Evolutionary conservation across 2,888 invertebrate species (phyloP), one percentile per base, ranked within the genome.

Genomic region (Nemapogon koenigi): DNA sequence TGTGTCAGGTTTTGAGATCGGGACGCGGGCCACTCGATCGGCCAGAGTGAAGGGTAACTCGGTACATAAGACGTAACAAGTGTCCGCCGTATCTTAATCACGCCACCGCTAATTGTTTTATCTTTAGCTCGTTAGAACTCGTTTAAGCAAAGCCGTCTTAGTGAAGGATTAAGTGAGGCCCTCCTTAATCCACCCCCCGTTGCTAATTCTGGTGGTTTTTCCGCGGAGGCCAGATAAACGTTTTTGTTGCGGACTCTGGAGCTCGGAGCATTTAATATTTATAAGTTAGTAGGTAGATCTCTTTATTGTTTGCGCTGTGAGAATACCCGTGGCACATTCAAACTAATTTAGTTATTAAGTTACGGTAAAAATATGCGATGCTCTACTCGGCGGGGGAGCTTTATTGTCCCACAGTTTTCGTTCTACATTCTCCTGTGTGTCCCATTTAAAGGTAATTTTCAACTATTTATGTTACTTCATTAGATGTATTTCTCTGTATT

Each of bases 101-200:
- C 72, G 69, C 61, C 61, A 50, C 59, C 64, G 62, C 70, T 78
- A 78, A 78, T 78, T 78, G 78, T 78, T 78, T 78, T 76, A 78
- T 78, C 78, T 75, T 68, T 66, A 73, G 78, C 76, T 76, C 76
- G 76, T 76, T 78, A 78, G 75, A 72, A 76, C 76, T 76, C 76
- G 76, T 76, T 78, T 76, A 76, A 78, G 75, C 66, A 78, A 76
- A 78, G 78, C 75, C 78, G 75, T 75, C 78, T 78, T 78, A 76
- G 73, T 71, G 75, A 75, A 75, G 78, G 78, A 78, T 78, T 78
- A 76, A 75, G 71, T 71, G 72, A 68, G 76, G 78, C 65, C 69
- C 68, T 66, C 72, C 68, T 65, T 76, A 73, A 78, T 73, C 73
- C 71, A 37, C 37, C 29, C 36, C 63, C 71, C 58, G 63, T 62